Conservation (phyloP, 1,140 invertebrate genomes). For the Hypothenemus hampei region DNA sequence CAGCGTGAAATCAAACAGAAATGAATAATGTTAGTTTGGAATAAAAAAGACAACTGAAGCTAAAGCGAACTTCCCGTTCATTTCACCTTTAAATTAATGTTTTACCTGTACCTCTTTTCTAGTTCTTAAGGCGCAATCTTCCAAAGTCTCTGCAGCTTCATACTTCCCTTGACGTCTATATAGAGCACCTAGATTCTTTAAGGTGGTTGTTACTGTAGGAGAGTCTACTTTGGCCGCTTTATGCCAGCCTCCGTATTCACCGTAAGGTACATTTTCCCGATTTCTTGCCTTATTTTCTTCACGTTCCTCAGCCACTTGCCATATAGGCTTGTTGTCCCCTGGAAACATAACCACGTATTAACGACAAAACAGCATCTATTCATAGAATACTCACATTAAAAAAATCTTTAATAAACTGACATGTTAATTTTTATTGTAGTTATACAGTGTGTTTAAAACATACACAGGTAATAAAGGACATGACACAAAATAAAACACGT, state of each 20-base stretch:
- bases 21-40: background rate
- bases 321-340: slow-evolving; percentile 98
- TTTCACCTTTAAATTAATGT: too few relatives aligned
- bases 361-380: background rate
- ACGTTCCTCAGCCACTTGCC: slow-evolving; percentile 98
- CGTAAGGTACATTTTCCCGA: slow-evolving; percentile 85
- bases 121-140: slow-evolving; percentile 93
- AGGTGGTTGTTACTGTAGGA: slow-evolving; percentile 92
- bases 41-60: background rate
- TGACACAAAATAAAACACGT: slow-evolving; percentile 25
- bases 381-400: background rate
- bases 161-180: slow-evolving; percentile 98
- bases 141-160: slow-evolving; percentile 96
- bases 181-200: slow-evolving; percentile 95
- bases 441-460: slow-evolving; percentile 26
- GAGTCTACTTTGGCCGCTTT: slow-evolving; percentile 98
- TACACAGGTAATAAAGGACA: slow-evolving; percentile 14
- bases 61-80: too few relatives aligned
- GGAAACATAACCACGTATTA: slow-evolving; percentile 23
- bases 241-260: slow-evolving; percentile 96
- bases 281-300: slow-evolving; percentile 92
- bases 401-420: background rate
- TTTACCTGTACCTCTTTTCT: slow-evolving; percentile 80
- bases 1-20: slow-evolving; percentile 47
- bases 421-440: slow-evolving; percentile 2